Evolutionary conservation across 2,113 vertebrate species (phyloP), one percentile per base, ranked within the genome.

Genomic region (Peromyscus leucopus): DNA sequence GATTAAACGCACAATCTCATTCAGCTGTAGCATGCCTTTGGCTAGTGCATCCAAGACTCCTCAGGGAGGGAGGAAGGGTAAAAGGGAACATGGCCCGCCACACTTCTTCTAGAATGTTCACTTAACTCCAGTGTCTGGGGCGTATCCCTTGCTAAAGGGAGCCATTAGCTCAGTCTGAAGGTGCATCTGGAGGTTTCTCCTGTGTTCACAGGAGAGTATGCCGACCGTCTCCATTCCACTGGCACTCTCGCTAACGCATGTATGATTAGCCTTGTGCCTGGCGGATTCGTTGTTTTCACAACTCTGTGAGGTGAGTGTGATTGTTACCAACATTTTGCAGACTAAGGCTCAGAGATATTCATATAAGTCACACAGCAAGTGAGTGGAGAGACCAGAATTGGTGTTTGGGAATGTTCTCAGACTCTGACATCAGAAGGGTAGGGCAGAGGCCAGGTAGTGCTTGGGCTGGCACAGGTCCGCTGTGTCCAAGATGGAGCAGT

Each of bases 1-100:
- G 97, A 84, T 33, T 21, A 39, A 65, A 11, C 42, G 39, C 48
- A 33, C 72, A 33, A 42, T 7, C 48, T 0, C 0, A 51, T 46
- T 36, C 22, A 33, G 33, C 75, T 86, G 26, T 11, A 7, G 46
- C 4, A 15, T 22, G 11, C 57, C 42, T 51, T 36, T 51, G 78
- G 16, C 59, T 19, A 80, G 21, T 59, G 19, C 83, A 28, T 59
- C 13, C 71, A 57, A 31, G 91, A 89, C 48, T 85, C 57, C 5
- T 24, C 7, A 51, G 93, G 80, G 26, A 51, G 93, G 80, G 26
- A 33, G 65, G 31, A 31, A 67, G 36, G 55, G 75, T 13, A 10
- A 42, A 67, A 90, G 48, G 31, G 31, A 57, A n/a, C 11, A 24
- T 0, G 8, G n/a, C 15, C 75, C 78, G 26, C 15, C 0, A 12